These are phyloP conservation scores for Eumacrocentrus americanus DNA, from an alignment of 2,888 invertebrate species.

Conservation along the genomic window DNA sequence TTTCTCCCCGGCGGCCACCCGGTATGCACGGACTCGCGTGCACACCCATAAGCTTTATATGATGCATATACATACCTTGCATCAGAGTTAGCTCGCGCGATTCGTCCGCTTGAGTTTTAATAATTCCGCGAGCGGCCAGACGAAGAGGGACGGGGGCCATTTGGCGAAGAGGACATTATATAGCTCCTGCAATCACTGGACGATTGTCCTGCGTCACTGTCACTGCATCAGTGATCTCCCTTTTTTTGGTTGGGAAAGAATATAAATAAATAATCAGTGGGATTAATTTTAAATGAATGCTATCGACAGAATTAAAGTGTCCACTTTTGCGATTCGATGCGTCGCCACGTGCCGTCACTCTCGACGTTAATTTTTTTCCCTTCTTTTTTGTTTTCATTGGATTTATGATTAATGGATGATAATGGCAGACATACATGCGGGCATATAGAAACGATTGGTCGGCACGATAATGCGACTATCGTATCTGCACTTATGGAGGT, in stretches of 20 bases:
- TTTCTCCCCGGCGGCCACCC: slow-evolving; percentile 41
- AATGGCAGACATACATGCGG: not conserved
- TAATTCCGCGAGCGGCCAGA: slow-evolving; percentile 47
- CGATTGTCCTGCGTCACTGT: not conserved
- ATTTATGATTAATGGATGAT: slow-evolving; percentile 1
- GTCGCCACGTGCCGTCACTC: not conserved
- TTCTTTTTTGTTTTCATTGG: not conserved
- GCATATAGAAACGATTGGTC: not conserved
- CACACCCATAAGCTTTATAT: no score
- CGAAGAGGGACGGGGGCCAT: slow-evolving; percentile 26
- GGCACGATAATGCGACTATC: not conserved
- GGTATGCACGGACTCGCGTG: slow-evolving; percentile 36
- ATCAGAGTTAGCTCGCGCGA: no score
- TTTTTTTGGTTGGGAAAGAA: not conserved
- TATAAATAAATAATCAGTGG: not conserved
- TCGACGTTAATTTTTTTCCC: no score
- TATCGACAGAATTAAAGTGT: not conserved
- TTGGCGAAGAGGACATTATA: slow-evolving; percentile 20
- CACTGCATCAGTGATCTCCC: not conserved
- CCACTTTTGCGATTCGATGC: not conserved
- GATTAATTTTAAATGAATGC: slow-evolving; percentile 3
- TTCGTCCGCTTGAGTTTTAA: slow-evolving; percentile 51
- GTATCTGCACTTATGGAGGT: slow-evolving; percentile 34
- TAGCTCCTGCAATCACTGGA: not conserved
- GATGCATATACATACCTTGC: no score